phyloP scores from a whole-genome alignment of 2,888 invertebrate species.

The Nemotelus nigrinus region DNA sequence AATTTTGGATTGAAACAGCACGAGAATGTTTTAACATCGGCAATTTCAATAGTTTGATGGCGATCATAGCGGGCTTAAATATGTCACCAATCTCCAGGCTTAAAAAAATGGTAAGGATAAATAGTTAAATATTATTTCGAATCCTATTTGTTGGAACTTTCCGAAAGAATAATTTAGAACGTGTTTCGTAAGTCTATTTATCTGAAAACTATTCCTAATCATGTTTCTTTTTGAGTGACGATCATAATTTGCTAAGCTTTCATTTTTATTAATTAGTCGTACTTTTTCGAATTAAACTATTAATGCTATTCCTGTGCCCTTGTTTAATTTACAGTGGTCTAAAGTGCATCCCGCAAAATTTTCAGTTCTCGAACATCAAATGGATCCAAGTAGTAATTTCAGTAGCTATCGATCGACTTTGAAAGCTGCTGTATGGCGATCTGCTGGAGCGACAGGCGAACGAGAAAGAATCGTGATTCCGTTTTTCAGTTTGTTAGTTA shows the following conservation, averaged over 20 bases:
- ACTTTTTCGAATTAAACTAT: no score
- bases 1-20: slow-evolving; percentile 97
- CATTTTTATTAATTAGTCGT: no score
- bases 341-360: slow-evolving; percentile 88
- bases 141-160: no score
- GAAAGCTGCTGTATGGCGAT: slow-evolving; percentile 87
- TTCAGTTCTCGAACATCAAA: slow-evolving; percentile 85
- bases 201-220: no score
- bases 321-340: slow-evolving; percentile 74
- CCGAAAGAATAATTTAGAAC: no score
- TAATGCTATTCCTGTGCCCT: no score
- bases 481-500: slow-evolving; percentile 88
- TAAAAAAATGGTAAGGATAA: slow-evolving; percentile 87
- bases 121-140: no score
- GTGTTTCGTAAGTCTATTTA: no score
- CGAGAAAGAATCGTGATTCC: slow-evolving; percentile 86
- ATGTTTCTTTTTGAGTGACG: no score
- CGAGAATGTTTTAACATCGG: slow-evolving; percentile 97
- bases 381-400: slow-evolving; percentile 90
- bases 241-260: no score
- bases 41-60: slow-evolving; percentile 98
- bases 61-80: slow-evolving; percentile 95
- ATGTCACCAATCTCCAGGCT: slow-evolving; percentile 92
- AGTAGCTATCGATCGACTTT: slow-evolving; percentile 86
- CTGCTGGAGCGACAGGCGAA: slow-evolving; percentile 79